Conservation (phyloP, 2,797 vertebrate genomes). For the Agapornis canus region DNA sequence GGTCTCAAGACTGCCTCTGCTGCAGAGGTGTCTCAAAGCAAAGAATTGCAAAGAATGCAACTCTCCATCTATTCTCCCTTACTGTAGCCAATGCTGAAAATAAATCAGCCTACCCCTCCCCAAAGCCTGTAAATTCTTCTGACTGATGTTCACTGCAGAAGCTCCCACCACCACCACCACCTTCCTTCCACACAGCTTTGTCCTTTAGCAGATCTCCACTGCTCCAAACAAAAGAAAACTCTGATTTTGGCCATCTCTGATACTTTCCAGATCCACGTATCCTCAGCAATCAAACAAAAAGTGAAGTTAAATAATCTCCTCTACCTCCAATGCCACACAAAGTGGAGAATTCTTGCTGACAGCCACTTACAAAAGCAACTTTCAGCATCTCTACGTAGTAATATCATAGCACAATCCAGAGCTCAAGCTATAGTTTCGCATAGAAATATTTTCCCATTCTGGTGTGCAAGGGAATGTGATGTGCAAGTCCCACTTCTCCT, state of each 20-base stretch:
- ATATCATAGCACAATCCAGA: rapidly evolving
- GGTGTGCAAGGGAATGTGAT: rapidly evolving
- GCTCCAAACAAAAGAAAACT: background rate
- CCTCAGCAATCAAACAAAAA: no score
- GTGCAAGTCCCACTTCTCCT: background rate
- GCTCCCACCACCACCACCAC: background rate
- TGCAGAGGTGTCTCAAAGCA: background rate
- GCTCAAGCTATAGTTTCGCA: rapidly evolving
- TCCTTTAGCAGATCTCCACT: background rate
- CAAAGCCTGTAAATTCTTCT: background rate
- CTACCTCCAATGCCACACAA: rapidly evolving
- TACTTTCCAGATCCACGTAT: rapidly evolving
- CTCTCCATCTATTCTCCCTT: background rate
- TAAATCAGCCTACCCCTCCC: background rate
- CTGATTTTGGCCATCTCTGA: rapidly evolving
- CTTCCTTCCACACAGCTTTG: background rate
- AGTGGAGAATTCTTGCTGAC: rapidly evolving
- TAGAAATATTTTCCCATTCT: rapidly evolving
- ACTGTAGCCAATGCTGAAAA: rapidly evolving
- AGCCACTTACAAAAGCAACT: rapidly evolving
- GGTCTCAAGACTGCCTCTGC: background rate
- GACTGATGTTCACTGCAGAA: background rate
- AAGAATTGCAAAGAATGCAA: no score
- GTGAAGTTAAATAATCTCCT: rapidly evolving
- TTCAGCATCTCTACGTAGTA: rapidly evolving